These are phyloP conservation scores for Campodea augens DNA, from an alignment of 1,140 invertebrate species.

Conservation along the genomic window DNA sequence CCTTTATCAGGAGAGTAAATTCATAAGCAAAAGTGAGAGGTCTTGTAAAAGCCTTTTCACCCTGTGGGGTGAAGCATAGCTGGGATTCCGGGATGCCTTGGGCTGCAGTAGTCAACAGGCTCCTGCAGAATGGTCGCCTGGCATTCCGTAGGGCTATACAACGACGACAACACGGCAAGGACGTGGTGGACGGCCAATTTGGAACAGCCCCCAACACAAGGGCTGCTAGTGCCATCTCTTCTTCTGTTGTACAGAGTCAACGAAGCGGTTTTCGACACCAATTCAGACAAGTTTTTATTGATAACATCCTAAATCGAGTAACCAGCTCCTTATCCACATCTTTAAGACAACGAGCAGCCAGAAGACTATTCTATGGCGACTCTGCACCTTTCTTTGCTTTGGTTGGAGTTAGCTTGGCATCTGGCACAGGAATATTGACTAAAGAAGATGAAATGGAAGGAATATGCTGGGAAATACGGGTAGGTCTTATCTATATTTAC, in stretches of 20 bases:
- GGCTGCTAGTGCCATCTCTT: constrained; percentile 23
- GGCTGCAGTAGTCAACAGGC: constrained; percentile 25
- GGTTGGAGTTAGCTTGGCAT: constrained; percentile 50
- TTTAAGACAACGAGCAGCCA: constrained; percentile 36
- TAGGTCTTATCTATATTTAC: constrained; percentile 21
- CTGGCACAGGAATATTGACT: constrained; percentile 49
- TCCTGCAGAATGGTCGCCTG: constrained; percentile 33
- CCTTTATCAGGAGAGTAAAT: no score
- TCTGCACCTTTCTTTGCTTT: constrained; percentile 52
- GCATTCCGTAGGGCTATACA: constrained; percentile 10
- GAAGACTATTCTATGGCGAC: constrained; percentile 42
- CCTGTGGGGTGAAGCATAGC: no score
- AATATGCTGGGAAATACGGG: constrained; percentile 56
- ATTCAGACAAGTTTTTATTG: constrained; percentile 40
- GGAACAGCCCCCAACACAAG: not conserved
- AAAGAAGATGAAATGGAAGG: constrained; percentile 59
- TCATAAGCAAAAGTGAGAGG: no score
- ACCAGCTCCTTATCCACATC: constrained; percentile 41
- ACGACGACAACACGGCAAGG: constrained; percentile 6
- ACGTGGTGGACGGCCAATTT: constrained; percentile 9
- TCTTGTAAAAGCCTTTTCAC: no score
- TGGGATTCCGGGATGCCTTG: no score
- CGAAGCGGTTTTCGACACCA: constrained; percentile 35
- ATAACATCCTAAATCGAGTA: constrained; percentile 44
- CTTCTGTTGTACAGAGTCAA: constrained; percentile 26